Base-by-base conservation (phyloP, 1,140 invertebrate species). In the Monomorium pharaonis region DNA sequence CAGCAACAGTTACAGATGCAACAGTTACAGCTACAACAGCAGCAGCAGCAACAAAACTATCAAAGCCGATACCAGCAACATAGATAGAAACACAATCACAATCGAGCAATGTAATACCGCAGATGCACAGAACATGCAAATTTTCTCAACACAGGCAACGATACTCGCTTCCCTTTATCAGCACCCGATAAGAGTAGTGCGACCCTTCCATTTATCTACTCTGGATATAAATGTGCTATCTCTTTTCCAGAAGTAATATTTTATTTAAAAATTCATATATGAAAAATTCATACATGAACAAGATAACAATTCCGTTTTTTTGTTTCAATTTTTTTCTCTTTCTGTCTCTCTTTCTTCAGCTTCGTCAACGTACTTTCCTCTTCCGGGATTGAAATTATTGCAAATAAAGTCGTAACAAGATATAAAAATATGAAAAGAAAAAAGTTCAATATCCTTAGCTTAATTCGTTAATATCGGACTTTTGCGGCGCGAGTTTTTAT, bases 81-180 rank as follows among this genome's bases (percentile, higher is more conserved):
- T 84, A 80, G 88, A 47, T 78, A 86, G 4, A 63, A 88, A 30
- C 76, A 30, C 76, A 86, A 47, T 56, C 78, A n/a, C 78, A 86
- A 30, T 47, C 80, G 42, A 69, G 76, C 30, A 83, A 86, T 44
- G 51, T 87, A 84, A 70, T 67, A 72, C 67, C 37, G n/a, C 91
- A 92, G 44, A 70, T 81, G 24, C 92, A 91, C 72, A 92, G 90
- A 92, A 89, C 70, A 90, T 80, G 49, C 92, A 94, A 3, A 83
- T 92, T 92, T 42, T 93, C 94, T 93, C 94, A 94, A 95, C 94
- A 93, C 85, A 94, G 83, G 93, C 92, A 93, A 92, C 93, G 94
- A 92, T 93, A 93, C 86, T 95, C 94, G 88, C 91, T 94, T 88
- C 94, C 94, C 86, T 94, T 94, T 75, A 92, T 94, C 76, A 72